Evolutionary conservation across 2,797 vertebrate genomes (phyloP), one percentile per base, ranked within the genome.

Genomic region (Todus mexicanus): DNA sequence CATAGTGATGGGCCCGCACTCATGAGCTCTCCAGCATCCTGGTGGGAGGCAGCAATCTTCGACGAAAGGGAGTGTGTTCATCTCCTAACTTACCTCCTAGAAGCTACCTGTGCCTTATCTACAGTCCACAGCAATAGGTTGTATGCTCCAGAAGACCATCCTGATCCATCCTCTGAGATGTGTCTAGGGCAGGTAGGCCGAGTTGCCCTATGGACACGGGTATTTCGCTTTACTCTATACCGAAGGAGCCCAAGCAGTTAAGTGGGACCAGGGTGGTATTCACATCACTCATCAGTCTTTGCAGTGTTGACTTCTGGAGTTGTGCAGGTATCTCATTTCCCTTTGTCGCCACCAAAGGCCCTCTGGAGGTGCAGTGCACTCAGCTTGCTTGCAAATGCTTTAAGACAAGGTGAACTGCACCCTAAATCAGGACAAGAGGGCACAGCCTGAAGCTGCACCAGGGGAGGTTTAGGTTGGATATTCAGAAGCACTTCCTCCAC

Each of bases 321-420:
- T 21, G 6, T 74, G 53, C 9, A 9, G 61, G 76, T 57, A 68
- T 16, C 31, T 68, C 57, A 48, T 38, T 33, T 69, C 38, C 43
- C 86, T 88, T 84, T 73, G 86, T 45, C 83, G 63, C 65, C 63
- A 72, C 70, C 80, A 91, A 90, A 94, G 76, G 74, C 68, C 81
- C 86, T 92, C 89, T 79, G 80, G 88, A 95, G 69, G 60, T 68
- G 72, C 90, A 84, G 31, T 93, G 82, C 81, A 82, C 69, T 33
- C 60, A 84, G 35, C 19, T 31, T 89, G 51, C 72, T 73, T 73
- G 26, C 56, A 79, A 48, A 42, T 82, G 47, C 70, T 93, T 66
- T 78, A 75, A 90, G 78, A 77, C 53, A 90, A 80, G 35, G 59
- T 15, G 76, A 95, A 50, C 76, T 86, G 63, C 83, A 88, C 56